Conservation (phyloP, 2,797 vertebrate genomes). For the Pangasius sanitwongsei region DNA sequence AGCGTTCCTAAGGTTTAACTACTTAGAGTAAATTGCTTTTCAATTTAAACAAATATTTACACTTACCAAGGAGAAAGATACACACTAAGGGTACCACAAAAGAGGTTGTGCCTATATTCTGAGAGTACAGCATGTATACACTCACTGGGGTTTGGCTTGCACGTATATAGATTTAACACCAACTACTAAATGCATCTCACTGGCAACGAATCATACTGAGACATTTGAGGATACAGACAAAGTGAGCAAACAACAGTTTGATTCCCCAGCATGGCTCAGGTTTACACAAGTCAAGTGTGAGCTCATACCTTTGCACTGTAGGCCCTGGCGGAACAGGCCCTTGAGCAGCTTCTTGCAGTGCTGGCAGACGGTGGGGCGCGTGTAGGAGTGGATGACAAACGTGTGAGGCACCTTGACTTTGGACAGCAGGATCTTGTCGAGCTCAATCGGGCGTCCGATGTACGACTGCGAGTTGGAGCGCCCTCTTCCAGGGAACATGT, state of each 20-base stretch:
- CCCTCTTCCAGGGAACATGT: constrained; percentile 86
- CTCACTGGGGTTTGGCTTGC: not conserved
- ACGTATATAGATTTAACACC: not conserved
- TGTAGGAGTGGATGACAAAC: constrained; percentile 96
- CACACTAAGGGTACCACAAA: not conserved
- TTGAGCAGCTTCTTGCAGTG: constrained; percentile 98
- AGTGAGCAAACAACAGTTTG: not conserved
- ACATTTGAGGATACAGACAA: constrained; percentile 19
- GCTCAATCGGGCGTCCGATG: constrained; percentile 88
- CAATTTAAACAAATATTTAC: not conserved
- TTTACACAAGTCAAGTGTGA: constrained; percentile 18
- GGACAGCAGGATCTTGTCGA: constrained; percentile 92
- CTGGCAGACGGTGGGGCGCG: constrained; percentile 93
- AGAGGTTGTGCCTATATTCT: not conserved
- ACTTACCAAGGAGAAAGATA: not conserved
- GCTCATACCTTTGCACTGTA: constrained; percentile 90
- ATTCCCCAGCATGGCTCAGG: not conserved
- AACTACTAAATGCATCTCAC: constrained; percentile 8
- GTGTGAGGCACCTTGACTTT: constrained; percentile 98
- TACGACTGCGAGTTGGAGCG: constrained; percentile 92
- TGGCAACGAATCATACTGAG: not conserved
- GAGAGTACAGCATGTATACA: not conserved
- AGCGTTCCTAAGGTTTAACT: not conserved
- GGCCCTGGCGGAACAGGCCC: constrained; percentile 92
- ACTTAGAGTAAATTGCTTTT: not conserved